Evolutionary conservation across 2,888 invertebrate genomes (phyloP), one percentile per base, ranked within the genome.

Genomic region (Pharmacophagus antenor): DNA sequence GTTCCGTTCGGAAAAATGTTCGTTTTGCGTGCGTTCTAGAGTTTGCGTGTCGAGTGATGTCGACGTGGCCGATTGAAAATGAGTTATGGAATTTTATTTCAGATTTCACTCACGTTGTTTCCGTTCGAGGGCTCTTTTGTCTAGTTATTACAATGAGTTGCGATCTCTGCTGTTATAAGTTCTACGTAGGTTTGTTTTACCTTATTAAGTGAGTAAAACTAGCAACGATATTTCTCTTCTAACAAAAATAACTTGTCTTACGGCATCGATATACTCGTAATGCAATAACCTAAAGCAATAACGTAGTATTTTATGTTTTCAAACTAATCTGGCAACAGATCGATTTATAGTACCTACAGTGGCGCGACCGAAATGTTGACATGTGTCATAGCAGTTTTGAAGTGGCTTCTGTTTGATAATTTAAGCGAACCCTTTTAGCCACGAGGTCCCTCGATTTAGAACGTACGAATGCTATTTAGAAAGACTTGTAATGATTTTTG

Each of bases 21-120:
- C 88, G 88, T 86, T 90, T 90, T 89, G 89, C 89, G 88, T 89
- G 89, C 85, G 88, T 85, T 80, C 81, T 80, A 79, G 83, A 88
- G 86, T 84, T 88, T 80, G 86, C 88, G 87, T 90, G 88, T 82
- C 76, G 85, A 82, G 81, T 80, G 84, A 84, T 76, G 84, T 82
- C 81, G 82, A 80, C 80, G 82, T 69, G 73, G 79, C 69, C 77
- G 83, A 85, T 86, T 83, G 81, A 73, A 82, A 86, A 86, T 85
- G 84, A 86, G 81, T 86, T 85, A 85, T 84, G 79, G 71, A 81
- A 77, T 83, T 81, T 77, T 77, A 71, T 79, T 84, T 79, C 79
- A 78, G 73, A 70, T 71, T 78, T 76, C 72, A 71, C 73, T 74
- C 70, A 72, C 73, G 72, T 76, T 77, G 69, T 73, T 81, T 76